phyloP scores from a whole-genome alignment of 2,888 invertebrate species.

The Aporophyla lueneburgensis region DNA sequence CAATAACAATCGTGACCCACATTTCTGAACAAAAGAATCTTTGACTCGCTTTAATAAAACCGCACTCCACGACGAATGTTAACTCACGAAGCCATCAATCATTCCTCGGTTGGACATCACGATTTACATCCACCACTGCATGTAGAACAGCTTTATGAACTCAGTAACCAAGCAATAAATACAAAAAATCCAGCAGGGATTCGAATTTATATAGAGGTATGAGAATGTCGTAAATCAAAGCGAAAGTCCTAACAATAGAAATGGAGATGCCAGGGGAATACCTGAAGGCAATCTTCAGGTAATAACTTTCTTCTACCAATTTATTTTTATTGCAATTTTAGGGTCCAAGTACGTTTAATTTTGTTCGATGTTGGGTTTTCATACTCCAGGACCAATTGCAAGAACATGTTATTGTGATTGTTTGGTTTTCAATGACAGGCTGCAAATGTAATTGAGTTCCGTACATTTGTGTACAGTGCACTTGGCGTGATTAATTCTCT shows the following conservation, averaged over 20 bases:
- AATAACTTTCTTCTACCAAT: constrained; percentile 54
- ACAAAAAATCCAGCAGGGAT: background rate
- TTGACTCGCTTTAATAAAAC: constrained; percentile 44
- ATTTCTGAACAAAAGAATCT: constrained; percentile 40
- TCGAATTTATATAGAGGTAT: constrained; percentile 35
- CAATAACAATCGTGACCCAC: constrained; percentile 50
- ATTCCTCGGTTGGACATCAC: constrained; percentile 55
- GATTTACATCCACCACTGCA: constrained; percentile 31
- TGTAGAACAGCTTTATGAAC: constrained; percentile 35
- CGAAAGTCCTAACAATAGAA: constrained; percentile 45
- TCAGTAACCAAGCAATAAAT: constrained; percentile 21
- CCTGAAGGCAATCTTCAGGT: constrained; percentile 54
- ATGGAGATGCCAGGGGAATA: constrained; percentile 52
- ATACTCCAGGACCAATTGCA: constrained; percentile 10
- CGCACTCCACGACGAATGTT: constrained; percentile 59
- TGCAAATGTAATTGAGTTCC: constrained; percentile 40
- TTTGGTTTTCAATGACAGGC: constrained; percentile 19
- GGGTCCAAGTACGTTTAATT: constrained; percentile 36
- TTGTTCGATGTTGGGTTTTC: constrained; percentile 20
- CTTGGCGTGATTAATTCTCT: constrained; percentile 43
- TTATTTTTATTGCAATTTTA: constrained; percentile 51
- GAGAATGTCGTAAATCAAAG: constrained; percentile 48
- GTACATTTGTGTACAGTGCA: constrained; percentile 32
- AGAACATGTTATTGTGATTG: constrained; percentile 2
- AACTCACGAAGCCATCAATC: constrained; percentile 69